These are phyloP conservation scores for Galago senegalensis DNA, from an alignment of 2,797 vertebrate species.

Conservation along the genomic window DNA sequence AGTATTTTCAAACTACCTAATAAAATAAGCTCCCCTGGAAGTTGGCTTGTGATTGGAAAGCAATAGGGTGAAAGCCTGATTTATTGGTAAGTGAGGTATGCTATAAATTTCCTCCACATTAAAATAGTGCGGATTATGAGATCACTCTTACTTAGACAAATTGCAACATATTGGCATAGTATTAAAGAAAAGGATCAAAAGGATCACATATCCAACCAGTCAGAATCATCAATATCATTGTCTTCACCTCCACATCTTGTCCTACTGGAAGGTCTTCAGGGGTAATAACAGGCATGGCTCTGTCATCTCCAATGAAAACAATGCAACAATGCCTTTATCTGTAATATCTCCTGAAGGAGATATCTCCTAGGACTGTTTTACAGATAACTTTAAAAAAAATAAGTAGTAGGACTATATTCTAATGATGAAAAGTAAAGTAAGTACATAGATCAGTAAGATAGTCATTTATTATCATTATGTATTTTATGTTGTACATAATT, in stretches of 20 bases:
- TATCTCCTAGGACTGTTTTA: background rate
- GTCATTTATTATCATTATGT: background rate
- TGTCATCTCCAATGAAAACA: background rate
- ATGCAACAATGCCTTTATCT: background rate
- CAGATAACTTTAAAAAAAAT: background rate
- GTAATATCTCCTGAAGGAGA: background rate
- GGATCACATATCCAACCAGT: background rate
- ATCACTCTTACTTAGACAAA: slow-evolving; percentile 57
- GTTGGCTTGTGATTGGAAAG: slow-evolving; percentile 66
- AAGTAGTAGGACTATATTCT: background rate
- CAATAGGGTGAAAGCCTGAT: slow-evolving; percentile 47
- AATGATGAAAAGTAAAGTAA: background rate
- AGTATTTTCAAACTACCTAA: slow-evolving; percentile 70
- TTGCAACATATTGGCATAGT: background rate
- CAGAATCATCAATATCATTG: background rate
- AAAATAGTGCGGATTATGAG: background rate
- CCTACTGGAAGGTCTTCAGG: background rate
- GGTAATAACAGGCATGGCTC: background rate
- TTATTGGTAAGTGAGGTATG: slow-evolving; percentile 47
- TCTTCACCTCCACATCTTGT: background rate
- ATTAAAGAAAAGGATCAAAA: slow-evolving; percentile 59
- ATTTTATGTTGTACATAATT: background rate
- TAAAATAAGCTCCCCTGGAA: slow-evolving; percentile 56
- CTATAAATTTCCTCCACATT: slow-evolving; percentile 32
- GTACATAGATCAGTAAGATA: background rate